Percentiles rank a stretch among this genome's conserved stretches.
Evolutionary conservation across 1,140 invertebrate species (phyloP).

Genomic region (Onthophagus taurus): DNA sequence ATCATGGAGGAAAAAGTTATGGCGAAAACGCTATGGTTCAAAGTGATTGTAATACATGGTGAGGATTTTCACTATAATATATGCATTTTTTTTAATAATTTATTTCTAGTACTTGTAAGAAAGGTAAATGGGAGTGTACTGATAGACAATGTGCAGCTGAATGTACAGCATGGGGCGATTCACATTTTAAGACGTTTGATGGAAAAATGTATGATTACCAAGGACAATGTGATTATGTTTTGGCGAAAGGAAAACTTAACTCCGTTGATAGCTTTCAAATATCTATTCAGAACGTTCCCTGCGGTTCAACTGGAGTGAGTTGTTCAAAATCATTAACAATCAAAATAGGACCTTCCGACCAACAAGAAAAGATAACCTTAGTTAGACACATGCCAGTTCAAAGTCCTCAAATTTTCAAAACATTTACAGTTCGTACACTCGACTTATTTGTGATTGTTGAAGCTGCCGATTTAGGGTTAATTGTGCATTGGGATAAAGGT

Average conservation of each 20-base stretch:
- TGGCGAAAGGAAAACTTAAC: conserved; percentile 58
- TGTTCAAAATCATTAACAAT: conserved; percentile 75
- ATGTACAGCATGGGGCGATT: conserved; percentile 77
- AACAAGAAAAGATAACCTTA: conserved; percentile 52
- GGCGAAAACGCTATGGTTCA: conserved; percentile 63
- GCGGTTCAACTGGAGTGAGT: conserved; percentile 74
- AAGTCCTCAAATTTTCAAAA: conserved; percentile 38
- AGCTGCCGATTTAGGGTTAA: conserved; percentile 63
- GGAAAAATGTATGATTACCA: conserved; percentile 77
- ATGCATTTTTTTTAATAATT: not conserved
- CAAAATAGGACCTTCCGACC: conserved; percentile 44
- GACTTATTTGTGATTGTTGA: conserved; percentile 74
- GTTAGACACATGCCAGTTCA: conserved; percentile 44
- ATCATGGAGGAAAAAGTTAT: conserved; percentile 77
- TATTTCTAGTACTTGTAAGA: conserved; percentile 48
- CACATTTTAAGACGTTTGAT: conserved; percentile 82
- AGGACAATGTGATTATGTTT: conserved; percentile 76
- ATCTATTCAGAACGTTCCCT: conserved; percentile 64
- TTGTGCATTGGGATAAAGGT: conserved; percentile 78
- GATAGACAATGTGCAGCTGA: conserved; percentile 53
- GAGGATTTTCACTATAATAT: conserved; percentile 21
- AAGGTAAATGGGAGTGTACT: conserved; percentile 61
- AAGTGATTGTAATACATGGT: conserved; percentile 79
- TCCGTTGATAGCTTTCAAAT: conserved; percentile 57
- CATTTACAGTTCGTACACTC: conserved; percentile 47